Conservation (phyloP, 2,113 vertebrate species). For the Clarias batrachus region DNA sequence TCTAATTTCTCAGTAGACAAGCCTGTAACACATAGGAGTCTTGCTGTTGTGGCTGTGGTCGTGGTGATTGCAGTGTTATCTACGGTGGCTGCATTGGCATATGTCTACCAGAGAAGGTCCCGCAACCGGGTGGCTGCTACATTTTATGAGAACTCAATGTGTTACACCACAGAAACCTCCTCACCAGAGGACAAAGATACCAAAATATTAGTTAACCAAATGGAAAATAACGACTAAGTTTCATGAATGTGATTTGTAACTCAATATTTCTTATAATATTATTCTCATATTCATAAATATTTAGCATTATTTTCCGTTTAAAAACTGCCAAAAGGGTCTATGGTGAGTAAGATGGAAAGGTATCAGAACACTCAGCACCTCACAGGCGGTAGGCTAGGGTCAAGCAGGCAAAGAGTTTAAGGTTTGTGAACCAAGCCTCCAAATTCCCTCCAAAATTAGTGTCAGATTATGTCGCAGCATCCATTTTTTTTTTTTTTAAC, state of each 20-base stretch:
- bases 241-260: background rate
- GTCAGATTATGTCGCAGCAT: too few species aligned
- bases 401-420: too few species aligned
- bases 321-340: too few species aligned
- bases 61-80: slow-evolving; percentile 62
- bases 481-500: too few species aligned
- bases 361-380: too few species aligned
- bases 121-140: slow-evolving; percentile 40
- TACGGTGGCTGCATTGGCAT: slow-evolving; percentile 65
- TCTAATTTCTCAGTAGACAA: background rate
- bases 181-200: slow-evolving; percentile 65
- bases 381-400: too few species aligned
- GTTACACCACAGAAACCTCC: slow-evolving; percentile 68
- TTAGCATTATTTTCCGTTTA: too few species aligned
- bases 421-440: too few species aligned
- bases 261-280: slow-evolving; percentile 9
- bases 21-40: background rate
- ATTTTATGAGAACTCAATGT: slow-evolving; percentile 80
- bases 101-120: slow-evolving; percentile 71
- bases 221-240: slow-evolving; percentile 39
- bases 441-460: too few species aligned
- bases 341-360: too few species aligned
- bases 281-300: too few species aligned
- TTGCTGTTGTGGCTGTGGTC: slow-evolving; percentile 53
- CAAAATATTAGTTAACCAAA: slow-evolving; percentile 74